Evolutionary conservation across 2,113 vertebrate genomes (phyloP).

Genomic region (Chamaea fasciata): DNA sequence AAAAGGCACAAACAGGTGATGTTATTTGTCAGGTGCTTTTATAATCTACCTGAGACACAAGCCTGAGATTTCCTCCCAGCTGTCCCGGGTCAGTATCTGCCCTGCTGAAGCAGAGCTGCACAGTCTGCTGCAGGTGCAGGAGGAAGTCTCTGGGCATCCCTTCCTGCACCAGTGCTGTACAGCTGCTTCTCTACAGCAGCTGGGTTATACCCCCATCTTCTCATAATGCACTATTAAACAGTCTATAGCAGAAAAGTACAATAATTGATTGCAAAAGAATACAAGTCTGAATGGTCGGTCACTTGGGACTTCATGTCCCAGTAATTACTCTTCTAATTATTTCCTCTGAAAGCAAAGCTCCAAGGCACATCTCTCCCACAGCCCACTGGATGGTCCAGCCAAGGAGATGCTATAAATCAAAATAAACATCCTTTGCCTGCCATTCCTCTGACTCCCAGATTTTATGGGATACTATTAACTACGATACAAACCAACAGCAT

Average conservation of each 20-base stretch:
- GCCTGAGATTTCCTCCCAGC: background rate
- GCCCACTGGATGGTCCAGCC: background rate
- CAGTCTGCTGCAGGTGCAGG: background rate
- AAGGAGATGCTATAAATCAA: background rate
- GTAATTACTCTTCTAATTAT: background rate
- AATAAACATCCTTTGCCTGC: background rate
- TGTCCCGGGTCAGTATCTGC: accelerated
- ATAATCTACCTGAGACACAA: background rate
- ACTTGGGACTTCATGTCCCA: background rate
- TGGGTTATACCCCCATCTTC: background rate
- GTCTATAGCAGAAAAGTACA: background rate
- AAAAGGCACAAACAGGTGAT: background rate
- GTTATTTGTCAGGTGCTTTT: background rate
- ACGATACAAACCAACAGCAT: background rate
- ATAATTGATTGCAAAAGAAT: background rate
- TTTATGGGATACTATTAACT: background rate
- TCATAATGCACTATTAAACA: background rate
- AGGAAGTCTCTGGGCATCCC: background rate
- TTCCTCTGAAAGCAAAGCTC: background rate
- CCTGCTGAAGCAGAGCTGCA: background rate
- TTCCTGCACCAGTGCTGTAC: background rate
- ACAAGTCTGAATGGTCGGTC: background rate
- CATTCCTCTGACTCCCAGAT: background rate
- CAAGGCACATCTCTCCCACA: background rate
- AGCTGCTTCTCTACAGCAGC: background rate